Conservation (phyloP, 2,113 vertebrate genomes). For the Thalassarche chlororhynchos region DNA sequence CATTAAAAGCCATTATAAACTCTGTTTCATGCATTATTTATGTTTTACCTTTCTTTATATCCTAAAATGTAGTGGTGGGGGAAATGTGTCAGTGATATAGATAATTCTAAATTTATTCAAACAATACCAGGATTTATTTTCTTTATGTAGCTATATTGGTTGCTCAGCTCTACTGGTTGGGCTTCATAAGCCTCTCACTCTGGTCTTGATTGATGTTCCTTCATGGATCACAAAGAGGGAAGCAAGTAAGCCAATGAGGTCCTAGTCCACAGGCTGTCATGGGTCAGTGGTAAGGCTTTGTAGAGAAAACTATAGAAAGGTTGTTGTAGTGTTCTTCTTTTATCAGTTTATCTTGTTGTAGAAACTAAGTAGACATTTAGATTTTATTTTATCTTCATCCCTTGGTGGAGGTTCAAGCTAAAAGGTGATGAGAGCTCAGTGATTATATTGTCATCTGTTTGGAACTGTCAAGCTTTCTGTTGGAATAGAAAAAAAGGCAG, state of each 20-base stretch:
- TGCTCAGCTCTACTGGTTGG: neutral
- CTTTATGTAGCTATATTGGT: neutral
- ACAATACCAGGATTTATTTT: neutral
- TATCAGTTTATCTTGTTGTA: neutral
- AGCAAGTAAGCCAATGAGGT: neutral
- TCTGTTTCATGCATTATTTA: neutral
- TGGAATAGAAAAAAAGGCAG: neutral
- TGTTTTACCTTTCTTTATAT: neutral
- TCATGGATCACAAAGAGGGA: neutral
- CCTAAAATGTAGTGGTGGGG: neutral
- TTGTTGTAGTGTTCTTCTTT: neutral
- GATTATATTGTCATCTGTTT: neutral
- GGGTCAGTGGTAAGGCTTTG: neutral
- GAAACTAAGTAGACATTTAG: neutral
- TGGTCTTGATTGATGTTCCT: neutral
- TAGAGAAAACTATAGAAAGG: neutral
- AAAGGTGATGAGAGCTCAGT: neutral
- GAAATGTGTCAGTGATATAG: neutral
- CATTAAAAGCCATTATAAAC: neutral
- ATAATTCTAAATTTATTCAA: neutral
- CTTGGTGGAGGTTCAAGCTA: neutral
- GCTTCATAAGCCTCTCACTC: neutral
- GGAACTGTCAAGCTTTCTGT: neutral
- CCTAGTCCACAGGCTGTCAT: neutral
- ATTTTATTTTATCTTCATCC: neutral